phyloP scores from a whole-genome alignment of 2,113 vertebrate genomes.

The Hassar affinis region DNA sequence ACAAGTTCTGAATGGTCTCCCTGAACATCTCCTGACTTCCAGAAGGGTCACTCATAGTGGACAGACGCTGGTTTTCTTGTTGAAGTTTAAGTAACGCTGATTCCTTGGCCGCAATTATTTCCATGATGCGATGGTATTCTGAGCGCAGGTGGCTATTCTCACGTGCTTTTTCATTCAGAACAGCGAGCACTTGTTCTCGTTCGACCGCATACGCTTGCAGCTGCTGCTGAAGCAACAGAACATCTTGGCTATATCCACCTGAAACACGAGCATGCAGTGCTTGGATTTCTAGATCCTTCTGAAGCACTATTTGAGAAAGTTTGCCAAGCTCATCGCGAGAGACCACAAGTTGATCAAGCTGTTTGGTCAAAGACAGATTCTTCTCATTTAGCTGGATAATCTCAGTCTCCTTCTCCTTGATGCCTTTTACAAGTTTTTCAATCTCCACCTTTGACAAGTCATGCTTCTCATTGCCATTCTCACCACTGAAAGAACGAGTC shows the following conservation, averaged over 20 bases:
- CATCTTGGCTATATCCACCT: constrained; percentile 77
- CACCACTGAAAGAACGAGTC: constrained; percentile 81
- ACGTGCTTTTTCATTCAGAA: constrained; percentile 91
- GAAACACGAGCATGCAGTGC: constrained; percentile 84
- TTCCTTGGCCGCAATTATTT: constrained; percentile 89
- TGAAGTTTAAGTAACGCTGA: constrained; percentile 85
- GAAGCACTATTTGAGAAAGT: constrained; percentile 86
- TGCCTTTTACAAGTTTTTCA: constrained; percentile 84
- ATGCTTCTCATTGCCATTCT: constrained; percentile 93
- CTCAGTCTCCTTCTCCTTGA: constrained; percentile 92
- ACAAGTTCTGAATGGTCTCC: constrained; percentile 96
- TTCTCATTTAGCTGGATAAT: constrained; percentile 92
- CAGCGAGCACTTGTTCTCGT: constrained; percentile 86
- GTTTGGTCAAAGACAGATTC: constrained; percentile 83
- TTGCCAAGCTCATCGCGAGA: constrained; percentile 89
- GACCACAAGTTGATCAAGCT: constrained; percentile 83
- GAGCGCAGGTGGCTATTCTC: constrained; percentile 92
- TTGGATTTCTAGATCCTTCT: constrained; percentile 93
- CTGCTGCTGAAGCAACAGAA: constrained; percentile 88
- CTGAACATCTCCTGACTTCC: constrained; percentile 93
- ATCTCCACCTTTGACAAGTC: constrained; percentile 94
- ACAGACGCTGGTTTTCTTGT: constrained; percentile 87
- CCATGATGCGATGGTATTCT: constrained; percentile 90
- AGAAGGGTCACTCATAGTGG: constrained; percentile 75
- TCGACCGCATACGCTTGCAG: constrained; percentile 85